Percentiles rank a stretch among this genome's conserved stretches.
Conservation (phyloP, 1,140 invertebrate genomes). For the Drosophila asahinai region DNA sequence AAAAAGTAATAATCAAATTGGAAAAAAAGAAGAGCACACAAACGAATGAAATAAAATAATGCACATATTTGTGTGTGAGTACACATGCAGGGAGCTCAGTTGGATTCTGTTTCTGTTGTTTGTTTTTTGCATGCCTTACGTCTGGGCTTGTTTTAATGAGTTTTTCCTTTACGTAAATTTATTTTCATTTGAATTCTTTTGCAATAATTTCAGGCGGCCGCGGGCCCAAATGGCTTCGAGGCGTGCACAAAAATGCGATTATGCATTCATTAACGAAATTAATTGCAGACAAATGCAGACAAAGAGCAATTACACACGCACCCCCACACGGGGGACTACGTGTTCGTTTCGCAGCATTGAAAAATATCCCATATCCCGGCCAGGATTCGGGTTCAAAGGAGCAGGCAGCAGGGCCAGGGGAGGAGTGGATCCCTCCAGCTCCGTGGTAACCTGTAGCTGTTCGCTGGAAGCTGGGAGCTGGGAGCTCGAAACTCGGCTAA, state of each 20-base stretch:
- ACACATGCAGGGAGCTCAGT: constrained; percentile 40
- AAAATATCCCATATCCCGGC: constrained; percentile 18
- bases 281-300: constrained; percentile 75
- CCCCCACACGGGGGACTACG: constrained; percentile 50
- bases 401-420: neutral
- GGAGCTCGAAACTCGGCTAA: constrained; percentile 26
- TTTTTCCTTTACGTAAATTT: constrained; percentile 83
- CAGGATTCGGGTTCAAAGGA: constrained; percentile 27
- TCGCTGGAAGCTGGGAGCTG: constrained; percentile 23
- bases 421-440: neutral
- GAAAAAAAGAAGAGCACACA: constrained; percentile 42
- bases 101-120: constrained; percentile 10
- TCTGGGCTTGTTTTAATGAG: constrained; percentile 76
- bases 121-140: constrained; percentile 45
- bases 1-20: constrained; percentile 53
- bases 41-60: constrained; percentile 70
- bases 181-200: constrained; percentile 82
- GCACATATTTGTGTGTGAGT: constrained; percentile 61
- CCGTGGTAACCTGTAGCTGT: constrained; percentile 29
- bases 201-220: constrained; percentile 60
- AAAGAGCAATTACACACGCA: constrained; percentile 54
- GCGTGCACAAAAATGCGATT: constrained; percentile 81
- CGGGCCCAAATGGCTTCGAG: constrained; percentile 71
- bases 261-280: constrained; percentile 83
- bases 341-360: constrained; percentile 40